A percentile compares a stretch with the other conserved stretches of the same genome.
phyloP scores from a whole-genome alignment of 1,140 invertebrate species.

The Drosophila nigrodunni region DNA sequence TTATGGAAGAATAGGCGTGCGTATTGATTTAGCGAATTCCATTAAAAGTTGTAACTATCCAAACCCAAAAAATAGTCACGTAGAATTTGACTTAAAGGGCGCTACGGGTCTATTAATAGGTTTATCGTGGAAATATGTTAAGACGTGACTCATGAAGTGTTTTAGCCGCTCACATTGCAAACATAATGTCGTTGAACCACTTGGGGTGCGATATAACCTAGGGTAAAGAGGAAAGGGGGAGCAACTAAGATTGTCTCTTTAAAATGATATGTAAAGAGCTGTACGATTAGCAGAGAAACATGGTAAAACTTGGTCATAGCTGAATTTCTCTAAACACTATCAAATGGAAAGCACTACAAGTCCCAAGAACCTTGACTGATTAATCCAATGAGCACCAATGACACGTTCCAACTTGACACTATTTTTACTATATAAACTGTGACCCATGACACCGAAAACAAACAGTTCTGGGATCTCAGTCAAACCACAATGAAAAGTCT shows the following conservation, averaged over 20 bases:
- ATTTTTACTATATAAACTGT: conserved; percentile 28
- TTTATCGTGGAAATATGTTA: conserved; percentile 21
- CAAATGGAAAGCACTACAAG: conserved; percentile 6
- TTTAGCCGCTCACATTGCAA: neutral
- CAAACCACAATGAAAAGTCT: conserved; percentile 30
- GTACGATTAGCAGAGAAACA: neutral
- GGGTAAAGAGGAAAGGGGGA: too few relatives aligned
- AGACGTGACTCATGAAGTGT: conserved; percentile 32
- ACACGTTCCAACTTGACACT: conserved; percentile 8
- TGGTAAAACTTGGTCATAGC: conserved; percentile 5
- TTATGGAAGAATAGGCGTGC: too few relatives aligned
- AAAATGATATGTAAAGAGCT: neutral
- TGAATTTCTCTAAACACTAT: conserved; percentile 5
- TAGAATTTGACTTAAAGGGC: conserved; percentile 9
- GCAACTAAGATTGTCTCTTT: neutral
- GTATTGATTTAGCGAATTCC: neutral
- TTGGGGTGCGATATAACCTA: neutral
- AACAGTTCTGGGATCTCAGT: conserved; percentile 19
- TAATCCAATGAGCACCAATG: conserved; percentile 3
- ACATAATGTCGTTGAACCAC: conserved; percentile 44
- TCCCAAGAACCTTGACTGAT: conserved; percentile 15
- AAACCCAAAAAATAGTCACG: conserved; percentile 26
- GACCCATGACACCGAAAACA: neutral
- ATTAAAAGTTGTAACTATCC: neutral
- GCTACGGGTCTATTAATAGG: conserved; percentile 3